These are phyloP conservation scores for Syritta pipiens DNA, from an alignment of 2,888 invertebrate genomes.

Conservation along the genomic window DNA sequence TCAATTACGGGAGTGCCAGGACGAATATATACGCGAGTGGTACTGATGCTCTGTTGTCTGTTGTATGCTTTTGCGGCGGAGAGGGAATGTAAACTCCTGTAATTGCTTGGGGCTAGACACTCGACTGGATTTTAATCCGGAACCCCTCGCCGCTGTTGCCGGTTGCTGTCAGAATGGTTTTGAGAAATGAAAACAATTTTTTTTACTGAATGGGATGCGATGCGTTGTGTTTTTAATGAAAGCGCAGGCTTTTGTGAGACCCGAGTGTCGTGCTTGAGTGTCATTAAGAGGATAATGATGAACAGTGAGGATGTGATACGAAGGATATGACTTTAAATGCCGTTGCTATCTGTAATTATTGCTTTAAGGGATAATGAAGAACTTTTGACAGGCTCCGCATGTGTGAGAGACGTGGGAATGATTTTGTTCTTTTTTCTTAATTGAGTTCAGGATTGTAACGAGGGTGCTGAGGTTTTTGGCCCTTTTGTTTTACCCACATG, in stretches of 20 bases:
- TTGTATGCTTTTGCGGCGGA: not conserved
- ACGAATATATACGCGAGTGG: not conserved
- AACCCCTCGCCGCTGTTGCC: too few relatives aligned
- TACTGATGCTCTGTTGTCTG: not conserved
- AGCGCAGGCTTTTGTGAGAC: constrained; percentile 1
- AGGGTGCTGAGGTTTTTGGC: too few relatives aligned
- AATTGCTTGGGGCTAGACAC: constrained; percentile 42
- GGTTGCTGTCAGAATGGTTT: constrained; percentile 5
- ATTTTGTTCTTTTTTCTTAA: too few relatives aligned
- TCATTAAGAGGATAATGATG: constrained; percentile 27
- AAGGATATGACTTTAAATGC: constrained; percentile 1
- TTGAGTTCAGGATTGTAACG: too few relatives aligned
- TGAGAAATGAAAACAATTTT: constrained; percentile 6
- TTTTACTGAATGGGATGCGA: not conserved
- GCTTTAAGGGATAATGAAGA: constrained; percentile 1
- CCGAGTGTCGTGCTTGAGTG: not conserved
- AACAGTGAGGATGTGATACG: not conserved
- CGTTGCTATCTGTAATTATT: not conserved
- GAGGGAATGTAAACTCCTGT: constrained; percentile 28
- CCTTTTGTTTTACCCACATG: too few relatives aligned
- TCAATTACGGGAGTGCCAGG: constrained; percentile 26
- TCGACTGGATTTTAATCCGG: constrained; percentile 21
- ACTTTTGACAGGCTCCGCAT: not conserved
- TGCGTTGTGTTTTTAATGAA: constrained; percentile 15
- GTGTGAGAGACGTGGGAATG: too few relatives aligned